These are phyloP conservation scores for Fulica atra DNA, from an alignment of 2,113 vertebrate genomes.

Conservation along the genomic window DNA sequence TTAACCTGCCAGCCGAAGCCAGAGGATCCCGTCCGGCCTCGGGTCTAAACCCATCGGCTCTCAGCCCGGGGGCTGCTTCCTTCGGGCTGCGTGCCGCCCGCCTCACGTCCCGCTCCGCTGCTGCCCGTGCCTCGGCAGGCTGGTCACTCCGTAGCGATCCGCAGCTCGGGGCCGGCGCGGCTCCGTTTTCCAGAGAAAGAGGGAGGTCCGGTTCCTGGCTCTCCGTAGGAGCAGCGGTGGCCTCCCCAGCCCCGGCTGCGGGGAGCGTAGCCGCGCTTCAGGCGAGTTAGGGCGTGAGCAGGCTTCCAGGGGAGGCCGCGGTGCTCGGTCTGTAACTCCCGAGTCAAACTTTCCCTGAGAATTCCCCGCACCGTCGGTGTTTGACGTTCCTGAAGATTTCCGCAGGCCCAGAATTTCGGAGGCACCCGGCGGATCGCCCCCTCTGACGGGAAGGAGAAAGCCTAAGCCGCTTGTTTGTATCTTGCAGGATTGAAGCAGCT, in stretches of 20 bases:
- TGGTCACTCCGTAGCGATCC: accelerated
- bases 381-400: too few species aligned
- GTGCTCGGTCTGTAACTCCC: accelerated
- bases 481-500: constrained; percentile 90
- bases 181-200: accelerated
- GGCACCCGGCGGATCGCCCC: accelerated
- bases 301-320: not conserved
- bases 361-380: accelerated
- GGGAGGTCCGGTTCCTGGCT: not conserved
- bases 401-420: not conserved
- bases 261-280: not conserved
- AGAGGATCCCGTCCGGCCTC: too few species aligned
- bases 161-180: not conserved
- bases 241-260: not conserved
- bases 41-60: not conserved
- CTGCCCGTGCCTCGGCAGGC: not conserved
- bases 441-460: not conserved
- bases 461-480: not conserved
- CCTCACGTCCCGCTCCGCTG: not conserved
- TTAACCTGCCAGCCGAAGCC: not conserved
- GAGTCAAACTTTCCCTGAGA: not conserved
- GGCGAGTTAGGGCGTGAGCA: accelerated
- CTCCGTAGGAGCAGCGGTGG: not conserved
- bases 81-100: not conserved
- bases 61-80: not conserved